Base-by-base conservation (phyloP, 2,888 invertebrate genomes). In the Plebejus anna region DNA sequence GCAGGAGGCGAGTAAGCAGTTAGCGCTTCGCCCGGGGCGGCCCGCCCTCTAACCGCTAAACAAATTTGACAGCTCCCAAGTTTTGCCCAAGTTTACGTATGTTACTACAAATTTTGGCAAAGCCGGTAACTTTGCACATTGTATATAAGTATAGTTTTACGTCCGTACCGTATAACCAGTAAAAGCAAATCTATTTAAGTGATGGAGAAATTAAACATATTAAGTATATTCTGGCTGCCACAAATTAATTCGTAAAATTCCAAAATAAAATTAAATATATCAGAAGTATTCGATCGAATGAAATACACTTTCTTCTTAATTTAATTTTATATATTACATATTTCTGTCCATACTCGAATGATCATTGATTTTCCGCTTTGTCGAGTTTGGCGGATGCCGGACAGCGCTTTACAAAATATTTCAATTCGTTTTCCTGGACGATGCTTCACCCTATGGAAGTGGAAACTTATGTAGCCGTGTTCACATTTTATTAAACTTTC, bases 41-140 rank as follows among this genome's bases (percentile, higher is more conserved):
- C 87, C 89, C 86, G 87, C 89, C 90, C 90, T 88, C 89, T 88
- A 85, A 89, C 92, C 92, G 88, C 93, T 93, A 91, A 92, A 92
- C 93, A 93, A 93, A 93, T 94, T 92, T 94, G 94, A 93, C 93
- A 92, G 94, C 92, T 90, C 86, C 47, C 84, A 91, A 92, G 88
- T 93, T 92, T 32, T 89, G 88, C 84, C 87, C 84, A 91, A 92
- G 90, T 92, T 92, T 88, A 87, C 86, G 88, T 86, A 88, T 86
- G 87, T 84, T 84, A 84, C 83, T 83, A 84, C 88, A 86, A 89
- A 86, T 78, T 83, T 89, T 81, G 77, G 66, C 13, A 32, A 32
- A 66, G 66, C 32, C 36, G 66, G 28, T 11, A 66, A 66, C 32
- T 66, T 66, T 66, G 47, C 47, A 11, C 47, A 47, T 47, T 47